A percentile compares a stretch with the other conserved stretches of the same genome.
These are phyloP conservation scores for Notodonta dromedarius DNA, from an alignment of 2,888 invertebrate species.

Conservation along the genomic window DNA sequence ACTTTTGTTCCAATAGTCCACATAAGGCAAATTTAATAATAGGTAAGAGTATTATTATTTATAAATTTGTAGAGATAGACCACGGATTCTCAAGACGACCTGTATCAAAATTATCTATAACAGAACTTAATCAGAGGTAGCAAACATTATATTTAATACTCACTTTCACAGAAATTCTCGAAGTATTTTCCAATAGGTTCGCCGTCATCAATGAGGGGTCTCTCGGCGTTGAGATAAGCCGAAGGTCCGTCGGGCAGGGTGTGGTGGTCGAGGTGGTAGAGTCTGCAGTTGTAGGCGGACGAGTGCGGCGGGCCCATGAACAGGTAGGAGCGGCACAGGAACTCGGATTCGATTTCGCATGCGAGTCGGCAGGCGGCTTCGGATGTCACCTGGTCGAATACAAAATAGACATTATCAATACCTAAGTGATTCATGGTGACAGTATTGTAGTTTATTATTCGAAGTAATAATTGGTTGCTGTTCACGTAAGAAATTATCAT, in stretches of 20 bases:
- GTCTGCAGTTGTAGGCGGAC: slow-evolving; percentile 94
- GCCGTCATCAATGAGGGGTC: slow-evolving; percentile 95
- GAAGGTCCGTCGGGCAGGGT: slow-evolving; percentile 96
- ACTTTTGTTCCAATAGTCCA: too few species aligned
- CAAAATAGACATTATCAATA: slow-evolving; percentile 32
- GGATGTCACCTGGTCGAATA: slow-evolving; percentile 87
- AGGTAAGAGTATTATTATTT: too few species aligned
- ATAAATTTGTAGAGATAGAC: too few species aligned
- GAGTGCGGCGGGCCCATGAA: slow-evolving; percentile 91
- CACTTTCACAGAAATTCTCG: slow-evolving; percentile 96
- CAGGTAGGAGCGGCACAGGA: slow-evolving; percentile 94
- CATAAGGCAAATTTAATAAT: too few species aligned
- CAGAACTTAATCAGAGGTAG: not conserved
- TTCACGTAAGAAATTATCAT: not conserved
- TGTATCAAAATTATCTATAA: too few species aligned
- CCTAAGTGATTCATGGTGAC: slow-evolving; percentile 26
- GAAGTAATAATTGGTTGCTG: not conserved
- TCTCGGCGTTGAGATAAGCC: slow-evolving; percentile 94
- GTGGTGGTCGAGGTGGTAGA: slow-evolving; percentile 96
- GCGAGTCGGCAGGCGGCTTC: slow-evolving; percentile 95
- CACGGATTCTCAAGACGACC: too few species aligned
- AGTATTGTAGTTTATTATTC: slow-evolving; percentile 1
- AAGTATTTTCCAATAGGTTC: slow-evolving; percentile 95
- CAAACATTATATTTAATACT: slow-evolving; percentile 61
- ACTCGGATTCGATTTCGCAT: slow-evolving; percentile 96